Evolutionary conservation across 2,113 vertebrate species (phyloP), one percentile per base, ranked within the genome.

Genomic region (Corythaeola cristata): DNA sequence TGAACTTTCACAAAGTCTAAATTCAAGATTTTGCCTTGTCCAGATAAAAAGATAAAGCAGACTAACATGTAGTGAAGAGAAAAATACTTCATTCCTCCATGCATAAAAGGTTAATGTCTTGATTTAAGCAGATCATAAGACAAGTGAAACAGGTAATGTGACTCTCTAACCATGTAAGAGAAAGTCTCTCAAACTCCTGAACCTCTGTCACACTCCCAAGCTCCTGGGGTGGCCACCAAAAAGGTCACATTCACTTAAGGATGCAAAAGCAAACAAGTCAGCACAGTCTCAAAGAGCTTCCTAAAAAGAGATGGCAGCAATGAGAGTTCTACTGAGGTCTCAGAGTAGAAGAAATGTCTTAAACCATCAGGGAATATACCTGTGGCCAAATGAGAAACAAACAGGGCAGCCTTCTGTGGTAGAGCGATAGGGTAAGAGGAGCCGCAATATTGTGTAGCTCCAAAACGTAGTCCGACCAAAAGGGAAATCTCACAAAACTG

Each of bases 41-140:
- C 72, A 73, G 85, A 88, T 83, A 52, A 83, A 93, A 93, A 83
- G 67, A 94, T 83, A 83, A 95, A 93, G 85, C n/a, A 92, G 85
- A 76, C 59, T 71, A 93, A 74, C 26, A 50, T 12, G 27, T 12
- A 87, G 56, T 10, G 30, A 88, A 89, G 15, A 89, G 64, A 81
- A 90, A 91, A 95, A 87, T 53, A 59, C 27, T 69, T 92, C 68
- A 87, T 68, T 62, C 78, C 63, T 32, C 56, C 66, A 71, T 1
- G 2, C 33, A 63, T 75, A 81, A 81, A 74, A 92, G 56, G 77
- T 89, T 94, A 91, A 90, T 89, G 86, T 92, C 84, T 71, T 74
- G 73, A 71, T 96, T 96, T 89, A 92, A 95, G 76, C 49, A 90
- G 73, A 92, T 94, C 89, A 85, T 49, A 94, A 85, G 68, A 81